Evolutionary conservation across 2,888 invertebrate species (phyloP), one percentile per base, ranked within the genome.

Genomic region (Platycheirus rosarum): DNA sequence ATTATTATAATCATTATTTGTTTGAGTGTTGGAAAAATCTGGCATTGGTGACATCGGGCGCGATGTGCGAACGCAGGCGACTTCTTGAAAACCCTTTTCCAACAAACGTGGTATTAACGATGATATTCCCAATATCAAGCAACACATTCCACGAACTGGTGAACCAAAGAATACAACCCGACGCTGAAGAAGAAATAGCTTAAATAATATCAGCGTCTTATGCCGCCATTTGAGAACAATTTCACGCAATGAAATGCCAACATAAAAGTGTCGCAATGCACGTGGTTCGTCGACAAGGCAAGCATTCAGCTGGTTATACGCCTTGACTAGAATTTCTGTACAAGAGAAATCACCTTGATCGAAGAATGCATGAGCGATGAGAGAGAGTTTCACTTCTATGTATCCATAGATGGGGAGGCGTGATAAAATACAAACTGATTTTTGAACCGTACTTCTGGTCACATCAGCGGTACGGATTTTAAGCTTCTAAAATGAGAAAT

Each of bases 291-390:
- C 92, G 75, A 88, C 55, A 26, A 91, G 84, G 87, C 97, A 97
- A 74, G 95, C 94, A 90, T 97, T 97, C 48, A 99, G 92, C 91
- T 98, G 97, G 86, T 95, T 94, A 91, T 95, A 98, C 53, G 98
- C 98, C 88, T 98, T 97, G 88, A 97, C 95, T 70, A 99, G 91
- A 40, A 97, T 92, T 11, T 95, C 94, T 2, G 96, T 96, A 91
- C 96, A 95, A 84, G 95, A 95, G 88, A 97, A 97, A 91, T 97
- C 97, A 16, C 96, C 97, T 89, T 98, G 97, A 71, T 98, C 95
- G 90, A 99, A 99, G 92, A 98, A 99, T 0, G 98, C 98, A 88
- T 97, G 95, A 0, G 99, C 99, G 78, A 99, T 98, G 7, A 99
- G 92, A 84, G 97, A 95, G 92, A 99, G 94, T 92, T 99, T 99